Evolutionary conservation across 2,888 invertebrate species (phyloP), one percentile per base, ranked within the genome.

Genomic region (Tenthredo livida): DNA sequence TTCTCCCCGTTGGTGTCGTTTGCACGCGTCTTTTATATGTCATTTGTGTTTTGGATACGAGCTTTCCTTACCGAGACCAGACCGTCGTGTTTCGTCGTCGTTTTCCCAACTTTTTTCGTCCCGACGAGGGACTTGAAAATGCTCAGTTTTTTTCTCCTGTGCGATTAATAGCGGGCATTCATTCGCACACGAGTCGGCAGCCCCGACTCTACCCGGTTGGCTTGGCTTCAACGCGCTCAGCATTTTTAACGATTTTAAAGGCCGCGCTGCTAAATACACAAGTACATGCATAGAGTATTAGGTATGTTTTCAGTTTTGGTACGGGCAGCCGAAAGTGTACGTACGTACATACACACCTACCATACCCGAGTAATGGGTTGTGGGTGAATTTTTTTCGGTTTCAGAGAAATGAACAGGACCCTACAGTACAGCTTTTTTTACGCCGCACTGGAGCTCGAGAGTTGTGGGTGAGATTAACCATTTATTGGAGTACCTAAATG

Each of bases 31-130:
- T 73, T 73, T 73, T 43, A 73, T 40, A 73, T 12, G 40, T 43
- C 73, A 73, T 73, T 73, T 73, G 43, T 73, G 43, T 73, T 73
- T 73, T 43, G 73, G 29, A 73, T 73, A 73, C 73, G 73, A 73
- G 43, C 15, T 10, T 43, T 73, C 25, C 43, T 43, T 73, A 15
- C 21, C 73, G 21, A 21, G 73, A 72, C n/a, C 72, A 17, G 50
- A 50, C 50, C 54, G 21, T 43, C 43, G 10, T 43, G 21, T 43
- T 21, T 0, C 40, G 40, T 43, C 43, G 73, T 43, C 25, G 73
- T 43, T 73, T 43, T 40, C 12, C 40, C n/a, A 73, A n/a, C 43
- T 73, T 73, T 43, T 43, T 21, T 54, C 1, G 6, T 54, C 10
- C 9, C 21, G 9, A 17, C 73, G 21, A 73, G 40, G 73, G 73